These are phyloP conservation scores for Probaryconus sp. DNA, from an alignment of 1,140 invertebrate genomes.

Conservation along the genomic window DNA sequence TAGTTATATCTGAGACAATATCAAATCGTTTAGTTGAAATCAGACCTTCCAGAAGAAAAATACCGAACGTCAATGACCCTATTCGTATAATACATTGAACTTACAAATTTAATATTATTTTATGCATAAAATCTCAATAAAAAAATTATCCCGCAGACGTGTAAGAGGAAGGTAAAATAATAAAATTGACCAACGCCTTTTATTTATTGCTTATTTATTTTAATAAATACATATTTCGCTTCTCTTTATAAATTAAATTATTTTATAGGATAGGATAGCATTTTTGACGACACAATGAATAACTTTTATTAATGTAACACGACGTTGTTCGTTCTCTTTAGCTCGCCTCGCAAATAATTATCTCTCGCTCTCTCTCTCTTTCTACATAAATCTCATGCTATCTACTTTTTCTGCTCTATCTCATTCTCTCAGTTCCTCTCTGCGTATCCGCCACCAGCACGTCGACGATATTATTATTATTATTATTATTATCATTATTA, in stretches of 20 bases:
- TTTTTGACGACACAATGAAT: slow-evolving; percentile 68
- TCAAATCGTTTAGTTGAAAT: no score
- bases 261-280: slow-evolving; percentile 76
- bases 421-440: slow-evolving; percentile 59
- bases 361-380: slow-evolving; percentile 62
- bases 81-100: no score
- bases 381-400: slow-evolving; percentile 50
- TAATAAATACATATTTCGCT: slow-evolving; percentile 79
- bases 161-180: no score
- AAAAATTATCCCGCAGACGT: no score
- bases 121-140: no score
- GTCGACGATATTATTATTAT: slow-evolving; percentile 49
- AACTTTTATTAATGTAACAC: slow-evolving; percentile 60
- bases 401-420: slow-evolving; percentile 56
- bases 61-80: no score
- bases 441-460: slow-evolving; percentile 60
- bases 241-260: slow-evolving; percentile 79
- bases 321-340: slow-evolving; percentile 61
- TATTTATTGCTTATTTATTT: slow-evolving; percentile 79
- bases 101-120: no score
- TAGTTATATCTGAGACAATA: no score
- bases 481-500: slow-evolving; percentile 30
- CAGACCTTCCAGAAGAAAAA: no score
- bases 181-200: no score
- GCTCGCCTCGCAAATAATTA: slow-evolving; percentile 64